Evolutionary conservation across 1,140 invertebrate genomes (phyloP), one percentile per base, ranked within the genome.

Genomic region (Zaprionus africanus): DNA sequence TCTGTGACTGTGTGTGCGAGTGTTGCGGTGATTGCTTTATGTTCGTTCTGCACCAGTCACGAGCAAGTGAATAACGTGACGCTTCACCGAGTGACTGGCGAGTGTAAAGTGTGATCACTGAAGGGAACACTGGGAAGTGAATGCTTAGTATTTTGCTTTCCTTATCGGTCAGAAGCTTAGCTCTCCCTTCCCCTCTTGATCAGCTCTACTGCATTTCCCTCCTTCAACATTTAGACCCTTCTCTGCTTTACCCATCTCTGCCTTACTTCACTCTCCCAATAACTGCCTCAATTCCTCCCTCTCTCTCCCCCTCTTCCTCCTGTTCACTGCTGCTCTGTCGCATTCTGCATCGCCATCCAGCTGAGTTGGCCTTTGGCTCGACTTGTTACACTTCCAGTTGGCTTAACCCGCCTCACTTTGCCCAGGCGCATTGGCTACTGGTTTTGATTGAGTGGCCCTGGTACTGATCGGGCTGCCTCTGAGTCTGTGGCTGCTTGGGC

Each of bases 331-430:
- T 19, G 11, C 58, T 34, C 26, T 19, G 46, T 19, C 57, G 28
- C 76, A 70, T 74, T 79, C 31, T 46, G 41, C 22, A 31, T 41
- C 62, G 58, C 76, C 65, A 76, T 80, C 80, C 84, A 78, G 81
- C 63, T 69, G 80, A 82, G 87, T 83, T 88, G 83, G 84, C 83
- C 81, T 88, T 81, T 88, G 80, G 80, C 84, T 83, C 43, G 46
- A 64, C 65, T 60, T 82, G 84, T 63, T 88, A 83, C 84, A 83
- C 68, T 87, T 87, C 84, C 84, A 87, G 53, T 78, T 73, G 84
- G 65, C 56, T 87, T 58, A 13, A 24, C 46, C 4, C 46, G 82
- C 58, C 59, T 62, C 53, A 54, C 43, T 59, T 59, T 64, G 54
- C 59, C 53, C 60, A 41, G 72, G 31, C 67, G 49, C 58, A 36